Evolutionary conservation across 2,797 vertebrate genomes (phyloP).

Genomic region (Neoniphon sammara): DNA sequence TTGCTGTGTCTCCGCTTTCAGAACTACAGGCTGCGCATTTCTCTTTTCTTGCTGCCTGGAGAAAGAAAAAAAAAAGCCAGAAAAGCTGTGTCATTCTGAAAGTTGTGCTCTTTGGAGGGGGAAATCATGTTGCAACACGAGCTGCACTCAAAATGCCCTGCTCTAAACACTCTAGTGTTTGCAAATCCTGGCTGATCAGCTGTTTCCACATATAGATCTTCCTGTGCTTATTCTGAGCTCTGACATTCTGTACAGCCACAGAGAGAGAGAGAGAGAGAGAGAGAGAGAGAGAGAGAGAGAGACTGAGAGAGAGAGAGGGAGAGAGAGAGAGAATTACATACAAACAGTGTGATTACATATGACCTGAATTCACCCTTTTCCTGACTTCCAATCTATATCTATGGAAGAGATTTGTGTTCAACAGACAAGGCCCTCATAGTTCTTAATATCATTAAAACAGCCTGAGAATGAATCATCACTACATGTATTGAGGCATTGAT

Average conservation of each 20-base stretch:
- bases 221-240: constrained; percentile 34
- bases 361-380: background rate
- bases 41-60: constrained; percentile 14
- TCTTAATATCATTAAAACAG: background rate
- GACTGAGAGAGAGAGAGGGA: constrained; percentile 9
- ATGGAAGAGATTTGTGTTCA: constrained; percentile 44
- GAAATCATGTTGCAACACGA: constrained; percentile 65
- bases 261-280: background rate
- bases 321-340: constrained; percentile 62
- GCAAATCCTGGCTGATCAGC: constrained; percentile 70
- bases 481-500: background rate
- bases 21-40: constrained; percentile 23
- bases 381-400: background rate
- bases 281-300: constrained; percentile 1
- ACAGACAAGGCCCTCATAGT: constrained; percentile 27
- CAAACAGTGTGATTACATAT: constrained; percentile 42
- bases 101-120: constrained; percentile 46
- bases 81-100: constrained; percentile 64
- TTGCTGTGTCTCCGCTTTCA: constrained; percentile 4
- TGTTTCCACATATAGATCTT: constrained; percentile 71
- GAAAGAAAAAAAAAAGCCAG: constrained; percentile 1
- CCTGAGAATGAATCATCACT: too few relatives aligned
- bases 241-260: background rate
- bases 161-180: constrained; percentile 60
- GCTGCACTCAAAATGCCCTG: constrained; percentile 63